Evolutionary conservation across 2,888 invertebrate species (phyloP).

Genomic region (Phragmatobia fuliginosa): DNA sequence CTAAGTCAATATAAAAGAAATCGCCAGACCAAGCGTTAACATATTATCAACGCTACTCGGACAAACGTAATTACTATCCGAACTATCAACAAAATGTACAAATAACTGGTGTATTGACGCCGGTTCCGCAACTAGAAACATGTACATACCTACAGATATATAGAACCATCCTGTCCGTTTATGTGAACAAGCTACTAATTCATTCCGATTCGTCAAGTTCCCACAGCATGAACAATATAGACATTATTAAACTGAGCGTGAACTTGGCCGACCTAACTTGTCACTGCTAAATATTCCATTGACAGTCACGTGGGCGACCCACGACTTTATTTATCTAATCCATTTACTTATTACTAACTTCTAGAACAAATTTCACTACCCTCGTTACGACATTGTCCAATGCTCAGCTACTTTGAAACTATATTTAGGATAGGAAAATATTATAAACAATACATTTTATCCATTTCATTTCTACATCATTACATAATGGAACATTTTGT

Average conservation of each 20-base stretch:
- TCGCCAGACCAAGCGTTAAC: background rate
- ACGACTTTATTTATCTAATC: constrained; percentile 30
- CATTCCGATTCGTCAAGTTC: constrained; percentile 21
- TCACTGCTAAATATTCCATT: constrained; percentile 37
- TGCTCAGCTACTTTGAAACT: background rate
- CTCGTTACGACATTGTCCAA: background rate
- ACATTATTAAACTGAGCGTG: constrained; percentile 44
- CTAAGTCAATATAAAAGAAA: background rate
- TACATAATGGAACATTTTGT: no score
- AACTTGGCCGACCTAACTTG: constrained; percentile 36
- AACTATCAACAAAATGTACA: background rate
- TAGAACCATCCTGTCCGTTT: constrained; percentile 10
- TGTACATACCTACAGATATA: background rate
- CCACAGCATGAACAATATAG: constrained; percentile 22
- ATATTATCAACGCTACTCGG: background rate
- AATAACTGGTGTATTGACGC: background rate
- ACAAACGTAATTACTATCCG: background rate
- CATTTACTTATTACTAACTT: constrained; percentile 31
- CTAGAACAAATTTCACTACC: background rate
- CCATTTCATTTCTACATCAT: no score
- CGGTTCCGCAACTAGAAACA: constrained; percentile 7
- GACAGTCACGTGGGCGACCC: constrained; percentile 32
- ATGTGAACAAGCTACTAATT: constrained; percentile 13
- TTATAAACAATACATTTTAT: background rate
- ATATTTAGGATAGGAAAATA: background rate